Base-by-base conservation (phyloP, 1,140 invertebrate genomes). In the Eciton burchellii region DNA sequence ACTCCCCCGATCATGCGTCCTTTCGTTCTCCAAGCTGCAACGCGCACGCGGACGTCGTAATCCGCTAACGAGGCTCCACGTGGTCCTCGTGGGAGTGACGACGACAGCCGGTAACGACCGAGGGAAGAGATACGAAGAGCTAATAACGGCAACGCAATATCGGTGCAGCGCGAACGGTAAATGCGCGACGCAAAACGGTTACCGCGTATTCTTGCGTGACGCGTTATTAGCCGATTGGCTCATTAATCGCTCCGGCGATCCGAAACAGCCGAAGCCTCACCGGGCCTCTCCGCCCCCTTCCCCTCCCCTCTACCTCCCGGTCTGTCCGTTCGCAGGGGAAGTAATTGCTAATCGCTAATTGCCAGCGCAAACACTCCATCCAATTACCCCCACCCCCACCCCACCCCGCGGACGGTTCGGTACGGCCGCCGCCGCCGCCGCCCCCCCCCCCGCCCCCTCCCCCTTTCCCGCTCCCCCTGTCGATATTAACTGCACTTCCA, bases 311-410 rank as follows among this genome's bases (percentile, higher is more conserved):
- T 43, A n/a, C 35, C 43, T 35, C 47, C 60, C 73, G 56, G 35
- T 24, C 52, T 70, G 56, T 60, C 82, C 89, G 84, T 88, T 88
- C 82, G 66, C 82, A 86, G 81, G 85, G 83, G 83, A 90, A 93
- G 92, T 93, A 93, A 94, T 93, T 93, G 91, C 92, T 91, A 93
- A 93, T 93, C 92, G 89, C 91, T 93, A 94, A 94, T 94, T 93
- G 90, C 92, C 72, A 91, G 72, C 84, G 90, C 89, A 92, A 92
- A 91, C 89, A 92, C 91, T 93, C 90, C 88, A 91, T 92, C 92
- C 91, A 93, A 93, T 93, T 93, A 92, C 93, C 88, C 87, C 82
- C 70, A 62, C 66, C 68, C 29, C 6, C n/a, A n/a, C n/a, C n/a
- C n/a, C n/a, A n/a, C n/a, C 35, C 35, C 35, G 35, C 35, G 35